Evolutionary conservation across 2,113 vertebrate species (phyloP), one percentile per base, ranked within the genome.

Genomic region (Podarcis muralis): DNA sequence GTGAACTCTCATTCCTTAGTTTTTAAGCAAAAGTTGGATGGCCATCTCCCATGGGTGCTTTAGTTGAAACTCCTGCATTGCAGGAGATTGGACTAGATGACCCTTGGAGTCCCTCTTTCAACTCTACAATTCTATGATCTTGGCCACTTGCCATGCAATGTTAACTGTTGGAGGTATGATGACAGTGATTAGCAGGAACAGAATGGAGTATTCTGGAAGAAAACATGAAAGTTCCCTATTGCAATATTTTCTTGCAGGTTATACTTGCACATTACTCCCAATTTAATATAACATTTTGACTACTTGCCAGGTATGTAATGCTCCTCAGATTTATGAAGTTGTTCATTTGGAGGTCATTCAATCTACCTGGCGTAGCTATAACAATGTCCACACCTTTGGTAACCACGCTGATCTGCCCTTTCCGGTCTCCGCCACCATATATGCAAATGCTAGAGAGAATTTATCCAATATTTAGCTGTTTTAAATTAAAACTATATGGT

Each of bases 261-360:
- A 32, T 85, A 93, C 43, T 11, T 40, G 57, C 43, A 89, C 87
- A 76, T 69, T 76, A 86, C 62, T 62, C 8, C 6, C 82, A 15
- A 48, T 43, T 37, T 85, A 92, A 8, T 93, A 65, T 25, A 87
- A 13, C 1, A 0, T n/a, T 87, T 83, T 75, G 83, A 87, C 66
- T 94, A 92, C 97, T 97, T 96, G 98, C 99, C 98, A 99, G 95
- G 93, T 99, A 99, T 0, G 98, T 99, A 91, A 99, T 92, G 87
- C 97, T 98, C 92, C 82, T 97, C 79, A 99, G 95, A 90, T 96
- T 97, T 94, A 99, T 96, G 91, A 98, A 97, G 66, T 97, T 96
- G 91, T 99, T 98, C 98, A 99, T 99, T 76, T 99, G 98, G 18
- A 99, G 97, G 92, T 99, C 99, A 81, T 99, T 97, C 68, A 99